These are phyloP conservation scores for Hoplias malabaricus DNA, from an alignment of 2,113 vertebrate genomes.

Conservation along the genomic window DNA sequence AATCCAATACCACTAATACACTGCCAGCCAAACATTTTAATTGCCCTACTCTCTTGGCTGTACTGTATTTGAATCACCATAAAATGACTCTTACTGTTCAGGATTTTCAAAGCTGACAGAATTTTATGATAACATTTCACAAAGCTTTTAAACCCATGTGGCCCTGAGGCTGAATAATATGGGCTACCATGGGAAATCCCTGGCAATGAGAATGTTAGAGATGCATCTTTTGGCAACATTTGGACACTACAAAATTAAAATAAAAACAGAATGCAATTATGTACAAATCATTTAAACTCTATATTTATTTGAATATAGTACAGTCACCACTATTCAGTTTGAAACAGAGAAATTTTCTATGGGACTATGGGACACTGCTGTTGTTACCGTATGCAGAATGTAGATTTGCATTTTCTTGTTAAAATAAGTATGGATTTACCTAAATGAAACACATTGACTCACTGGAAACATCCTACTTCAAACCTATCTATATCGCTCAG, in stretches of 20 bases:
- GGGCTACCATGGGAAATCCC: background rate
- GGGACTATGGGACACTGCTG: no score
- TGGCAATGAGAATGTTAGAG: slow-evolving; percentile 23
- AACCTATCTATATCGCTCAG: no score
- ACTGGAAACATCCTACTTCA: no score
- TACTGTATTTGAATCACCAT: background rate
- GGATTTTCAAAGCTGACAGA: background rate
- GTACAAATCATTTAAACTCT: no score
- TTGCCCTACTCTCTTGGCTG: background rate
- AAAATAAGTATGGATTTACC: no score
- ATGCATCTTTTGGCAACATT: slow-evolving; percentile 31
- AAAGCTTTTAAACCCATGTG: background rate
- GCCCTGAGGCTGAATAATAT: background rate
- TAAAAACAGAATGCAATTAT: no score
- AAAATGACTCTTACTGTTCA: background rate
- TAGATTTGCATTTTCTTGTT: no score
- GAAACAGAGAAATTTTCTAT: no score
- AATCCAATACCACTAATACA: background rate
- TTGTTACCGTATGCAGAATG: no score
- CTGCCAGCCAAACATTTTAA: background rate
- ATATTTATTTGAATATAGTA: no score
- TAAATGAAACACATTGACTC: no score
- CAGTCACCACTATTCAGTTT: no score
- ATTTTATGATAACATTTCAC: background rate
- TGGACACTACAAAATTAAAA: slow-evolving; percentile 30